These are phyloP conservation scores for Copidosoma aretas DNA, from an alignment of 2,888 invertebrate species.

Conservation along the genomic window DNA sequence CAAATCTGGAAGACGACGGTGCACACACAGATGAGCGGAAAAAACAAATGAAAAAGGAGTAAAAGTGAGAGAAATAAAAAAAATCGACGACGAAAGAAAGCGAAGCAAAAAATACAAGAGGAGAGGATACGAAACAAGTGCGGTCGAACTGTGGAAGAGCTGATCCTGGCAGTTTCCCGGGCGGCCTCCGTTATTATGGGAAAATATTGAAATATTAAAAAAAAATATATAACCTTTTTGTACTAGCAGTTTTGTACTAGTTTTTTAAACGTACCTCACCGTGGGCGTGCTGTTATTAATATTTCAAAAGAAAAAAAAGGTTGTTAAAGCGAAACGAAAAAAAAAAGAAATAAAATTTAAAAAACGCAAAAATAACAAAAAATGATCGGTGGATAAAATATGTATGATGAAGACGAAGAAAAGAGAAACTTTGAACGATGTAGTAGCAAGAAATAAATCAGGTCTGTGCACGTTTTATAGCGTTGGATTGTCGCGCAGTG, in stretches of 20 bases:
- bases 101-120: slow-evolving; percentile 18
- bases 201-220: slow-evolving; percentile 14
- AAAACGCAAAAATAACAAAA: slow-evolving; percentile 29
- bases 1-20: neutral
- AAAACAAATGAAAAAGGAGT: slow-evolving; percentile 16
- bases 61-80: slow-evolving; percentile 28
- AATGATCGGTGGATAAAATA: slow-evolving; percentile 46
- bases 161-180: slow-evolving; percentile 57
- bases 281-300: slow-evolving; percentile 59
- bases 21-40: slow-evolving; percentile 8
- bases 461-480: slow-evolving; percentile 43
- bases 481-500: neutral
- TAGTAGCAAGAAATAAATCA: slow-evolving; percentile 16
- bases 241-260: slow-evolving; percentile 69
- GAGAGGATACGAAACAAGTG: slow-evolving; percentile 34
- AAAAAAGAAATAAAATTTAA: slow-evolving; percentile 6
- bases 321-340: slow-evolving; percentile 50
- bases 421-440: slow-evolving; percentile 3
- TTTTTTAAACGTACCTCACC: slow-evolving; percentile 65
- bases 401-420: slow-evolving; percentile 14
- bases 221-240: slow-evolving; percentile 59
- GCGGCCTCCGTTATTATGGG: slow-evolving; percentile 45
- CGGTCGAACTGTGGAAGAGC: slow-evolving; percentile 31
- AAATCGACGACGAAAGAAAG: slow-evolving; percentile 6
- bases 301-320: slow-evolving; percentile 52